Conservation (phyloP, 1,140 invertebrate genomes). For the Leptopilina clavipes region DNA sequence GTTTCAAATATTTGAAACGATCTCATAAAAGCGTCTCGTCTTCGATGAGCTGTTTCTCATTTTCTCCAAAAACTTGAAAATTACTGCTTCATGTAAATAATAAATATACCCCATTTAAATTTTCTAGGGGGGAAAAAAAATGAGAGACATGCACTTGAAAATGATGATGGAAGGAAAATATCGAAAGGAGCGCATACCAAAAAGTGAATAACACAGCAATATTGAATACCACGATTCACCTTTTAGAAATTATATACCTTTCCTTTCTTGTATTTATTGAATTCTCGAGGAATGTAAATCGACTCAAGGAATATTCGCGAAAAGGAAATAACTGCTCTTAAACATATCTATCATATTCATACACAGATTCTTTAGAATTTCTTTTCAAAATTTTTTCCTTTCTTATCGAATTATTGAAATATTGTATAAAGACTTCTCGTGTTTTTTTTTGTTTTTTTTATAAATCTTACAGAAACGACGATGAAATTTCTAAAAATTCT, state of each 20-base stretch:
- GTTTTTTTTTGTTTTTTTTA: too few relatives aligned
- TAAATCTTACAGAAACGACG: too few relatives aligned
- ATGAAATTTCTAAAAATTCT: too few relatives aligned
- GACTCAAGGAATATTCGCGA: slow-evolving; percentile 15
- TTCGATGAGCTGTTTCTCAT: slow-evolving; percentile 53
- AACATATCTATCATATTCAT: neutral
- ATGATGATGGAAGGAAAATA: neutral
- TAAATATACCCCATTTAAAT: too few relatives aligned
- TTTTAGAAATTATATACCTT: neutral
- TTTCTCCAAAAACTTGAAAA: too few relatives aligned
- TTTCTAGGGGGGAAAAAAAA: too few relatives aligned
- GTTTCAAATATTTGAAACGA: too few relatives aligned
- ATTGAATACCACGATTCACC: slow-evolving; percentile 23
- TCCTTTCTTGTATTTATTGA: slow-evolving; percentile 4
- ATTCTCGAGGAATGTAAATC: slow-evolving; percentile 25
- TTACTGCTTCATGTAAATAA: too few relatives aligned
- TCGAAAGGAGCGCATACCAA: neutral
- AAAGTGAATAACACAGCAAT: slow-evolving; percentile 23
- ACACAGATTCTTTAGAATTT: slow-evolving; percentile 23
- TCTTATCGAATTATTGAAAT: slow-evolving; percentile 2
- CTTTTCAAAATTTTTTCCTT: neutral
- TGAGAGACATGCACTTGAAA: neutral
- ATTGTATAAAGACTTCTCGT: too few relatives aligned
- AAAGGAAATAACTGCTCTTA: neutral
- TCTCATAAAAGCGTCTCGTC: slow-evolving; percentile 37